Percentiles rank a stretch among this genome's conserved stretches.
Conservation (phyloP, 2,797 vertebrate species). For the Sciurus vulgaris region DNA sequence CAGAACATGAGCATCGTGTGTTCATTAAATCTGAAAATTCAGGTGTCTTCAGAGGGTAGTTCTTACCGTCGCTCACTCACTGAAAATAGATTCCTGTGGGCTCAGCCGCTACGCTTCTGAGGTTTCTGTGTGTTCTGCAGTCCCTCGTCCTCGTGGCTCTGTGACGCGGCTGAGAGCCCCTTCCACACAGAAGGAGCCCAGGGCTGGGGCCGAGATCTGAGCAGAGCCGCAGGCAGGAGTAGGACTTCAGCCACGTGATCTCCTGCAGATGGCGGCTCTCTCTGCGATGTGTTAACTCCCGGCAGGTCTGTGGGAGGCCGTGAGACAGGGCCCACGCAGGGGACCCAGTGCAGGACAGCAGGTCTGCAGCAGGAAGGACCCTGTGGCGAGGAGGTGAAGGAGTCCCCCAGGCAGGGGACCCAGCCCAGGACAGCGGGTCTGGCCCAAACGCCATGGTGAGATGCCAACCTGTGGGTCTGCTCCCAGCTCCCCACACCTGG, state of each 20-base stretch:
- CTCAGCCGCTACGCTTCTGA: too few relatives aligned
- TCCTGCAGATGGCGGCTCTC: rapidly evolving
- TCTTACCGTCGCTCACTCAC: too few relatives aligned
- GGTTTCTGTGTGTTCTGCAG: too few relatives aligned
- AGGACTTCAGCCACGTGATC: background rate
- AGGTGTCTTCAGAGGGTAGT: background rate
- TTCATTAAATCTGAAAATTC: background rate
- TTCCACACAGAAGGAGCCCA: too few relatives aligned
- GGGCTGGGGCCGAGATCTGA: too few relatives aligned
- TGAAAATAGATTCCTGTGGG: too few relatives aligned
- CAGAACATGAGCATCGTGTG: background rate
- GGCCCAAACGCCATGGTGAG: background rate
- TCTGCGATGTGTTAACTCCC: background rate
- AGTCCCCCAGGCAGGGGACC: background rate
- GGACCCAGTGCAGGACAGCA: too few relatives aligned
- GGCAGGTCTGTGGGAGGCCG: background rate
- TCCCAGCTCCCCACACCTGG: too few relatives aligned
- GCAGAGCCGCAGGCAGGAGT: too few relatives aligned
- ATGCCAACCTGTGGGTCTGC: background rate
- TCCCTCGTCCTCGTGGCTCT: too few relatives aligned
- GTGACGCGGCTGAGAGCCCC: too few relatives aligned
- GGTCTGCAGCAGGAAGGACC: background rate
- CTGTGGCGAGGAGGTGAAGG: background rate
- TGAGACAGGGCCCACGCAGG: too few relatives aligned
- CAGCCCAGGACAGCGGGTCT: background rate